Evolutionary conservation across 1,140 invertebrate species (phyloP).

Genomic region (Lepeophtheirus salmonis): DNA sequence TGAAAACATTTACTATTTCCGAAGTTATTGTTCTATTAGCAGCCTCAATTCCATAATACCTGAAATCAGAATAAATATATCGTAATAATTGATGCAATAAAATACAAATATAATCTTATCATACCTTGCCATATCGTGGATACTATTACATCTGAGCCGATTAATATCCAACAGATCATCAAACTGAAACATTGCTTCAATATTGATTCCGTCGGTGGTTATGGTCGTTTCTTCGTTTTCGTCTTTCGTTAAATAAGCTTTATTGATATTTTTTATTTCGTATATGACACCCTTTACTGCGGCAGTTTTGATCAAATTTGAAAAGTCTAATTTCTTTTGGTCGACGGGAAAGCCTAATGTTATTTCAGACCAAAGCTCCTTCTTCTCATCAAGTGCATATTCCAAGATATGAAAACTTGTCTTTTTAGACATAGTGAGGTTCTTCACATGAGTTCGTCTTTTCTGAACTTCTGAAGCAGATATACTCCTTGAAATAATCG

Average conservation of each 20-base stretch:
- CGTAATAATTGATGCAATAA: neutral
- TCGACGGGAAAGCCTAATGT: slow-evolving; percentile 24
- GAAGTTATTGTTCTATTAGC: slow-evolving; percentile 64
- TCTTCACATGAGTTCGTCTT: neutral
- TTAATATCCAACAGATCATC: slow-evolving; percentile 61
- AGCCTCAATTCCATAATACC: slow-evolving; percentile 86
- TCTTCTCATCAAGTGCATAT: slow-evolving; percentile 53
- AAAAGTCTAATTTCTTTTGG: slow-evolving; percentile 41
- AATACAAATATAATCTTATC: neutral
- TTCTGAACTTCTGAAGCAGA: neutral
- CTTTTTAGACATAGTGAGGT: neutral
- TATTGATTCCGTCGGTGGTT: slow-evolving; percentile 88
- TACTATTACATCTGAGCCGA: slow-evolving; percentile 77
- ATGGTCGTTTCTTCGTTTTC: slow-evolving; percentile 36
- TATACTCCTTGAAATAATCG: neutral
- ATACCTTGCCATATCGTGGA: slow-evolving; percentile 59
- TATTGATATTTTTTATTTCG: slow-evolving; percentile 56
- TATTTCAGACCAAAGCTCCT: slow-evolving; percentile 51
- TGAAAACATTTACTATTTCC: slow-evolving; percentile 39
- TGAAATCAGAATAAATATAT: too few species aligned
- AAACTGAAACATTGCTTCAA: slow-evolving; percentile 64
- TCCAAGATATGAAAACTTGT: slow-evolving; percentile 26
- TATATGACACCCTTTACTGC: slow-evolving; percentile 52
- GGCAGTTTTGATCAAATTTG: slow-evolving; percentile 50
- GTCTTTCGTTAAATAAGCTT: slow-evolving; percentile 44